Base-by-base conservation (phyloP, 2,888 invertebrate genomes). In the Gymnosoma rotundatum region DNA sequence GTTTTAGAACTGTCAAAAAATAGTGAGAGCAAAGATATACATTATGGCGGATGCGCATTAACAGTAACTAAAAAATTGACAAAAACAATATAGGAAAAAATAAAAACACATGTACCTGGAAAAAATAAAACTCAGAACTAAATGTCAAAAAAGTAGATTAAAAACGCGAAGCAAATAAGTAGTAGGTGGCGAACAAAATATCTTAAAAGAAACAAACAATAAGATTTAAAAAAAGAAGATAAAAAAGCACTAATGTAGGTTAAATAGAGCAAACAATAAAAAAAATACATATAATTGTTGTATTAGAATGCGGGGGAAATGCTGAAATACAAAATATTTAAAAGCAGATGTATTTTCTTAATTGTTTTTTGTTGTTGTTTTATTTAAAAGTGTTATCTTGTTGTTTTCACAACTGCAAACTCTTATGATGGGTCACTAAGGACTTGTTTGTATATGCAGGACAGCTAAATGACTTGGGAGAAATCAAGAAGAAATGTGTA, bases 71-170 rank as follows among this genome's bases (percentile, higher is more conserved):
- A 36, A 60, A 32, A 66, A 60, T 36, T 42, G 60, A 45, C 72
- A 20, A 79, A 79, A 72, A 42, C 56, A 73, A 25, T 58, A 66
- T 64, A 45, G 12, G n/a, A 16, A 63, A 69, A 48, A 48, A 70
- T 56, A 16, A 61, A 63, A 70, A 79, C 74, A 83, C 74, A 79
- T 83, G 83, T 64, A 64, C 75, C 79, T 79, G 79, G 79, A 75
- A 75, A 75, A 64, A 74, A 12, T 36, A 63, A 45, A 38, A 58
- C 45, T 60, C 42, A 67, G 7, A 83, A 54, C 21, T 20, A 78
- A 78, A 76, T 61, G 61, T 73, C 83, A 81, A 73, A 73, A 83
- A 76, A 73, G 56, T 9, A 67, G 32, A 54, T 14, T 48, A 74
- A 45, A 56, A 66, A 66, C 18, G 18, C 25, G 14, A 25, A 52